Evolutionary conservation across 2,113 vertebrate genomes (phyloP).

Genomic region (Nesogale talazaci): DNA sequence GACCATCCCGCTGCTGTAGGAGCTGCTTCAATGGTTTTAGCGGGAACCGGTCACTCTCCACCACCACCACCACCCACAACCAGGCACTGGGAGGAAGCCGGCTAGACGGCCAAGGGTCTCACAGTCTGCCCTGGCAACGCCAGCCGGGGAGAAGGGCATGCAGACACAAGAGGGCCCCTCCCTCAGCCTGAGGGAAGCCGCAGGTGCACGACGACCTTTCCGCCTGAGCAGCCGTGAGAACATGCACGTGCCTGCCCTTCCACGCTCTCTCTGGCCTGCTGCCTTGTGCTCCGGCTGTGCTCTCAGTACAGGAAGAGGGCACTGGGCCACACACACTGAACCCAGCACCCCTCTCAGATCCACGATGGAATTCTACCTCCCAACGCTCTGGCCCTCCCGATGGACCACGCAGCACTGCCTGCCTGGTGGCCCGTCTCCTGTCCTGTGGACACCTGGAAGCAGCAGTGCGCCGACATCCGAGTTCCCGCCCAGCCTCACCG

Average conservation of each 20-base stretch:
- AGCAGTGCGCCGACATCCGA: no score
- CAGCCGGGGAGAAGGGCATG: accelerated
- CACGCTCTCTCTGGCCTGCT: no score
- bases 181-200: accelerated
- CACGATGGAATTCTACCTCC: no score
- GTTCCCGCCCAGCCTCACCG: no score
- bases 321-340: no score
- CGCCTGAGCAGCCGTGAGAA: not conserved
- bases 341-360: no score
- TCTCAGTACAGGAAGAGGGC: no score
- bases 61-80: no score
- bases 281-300: not conserved
- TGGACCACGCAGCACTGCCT: no score
- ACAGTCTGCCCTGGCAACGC: not conserved
- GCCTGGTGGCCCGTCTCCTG: no score
- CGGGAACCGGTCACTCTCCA: not conserved
- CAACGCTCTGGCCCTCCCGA: not conserved
- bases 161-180: accelerated
- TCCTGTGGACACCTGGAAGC: no score
- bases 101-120: accelerated
- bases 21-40: not conserved
- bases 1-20: not conserved
- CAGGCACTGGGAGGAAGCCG: not conserved
- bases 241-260: not conserved
- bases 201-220: accelerated